A percentile compares a stretch with the other conserved stretches of the same genome.
Evolutionary conservation across 2,888 invertebrate species (phyloP).

Genomic region (Abrostola tripartita): DNA sequence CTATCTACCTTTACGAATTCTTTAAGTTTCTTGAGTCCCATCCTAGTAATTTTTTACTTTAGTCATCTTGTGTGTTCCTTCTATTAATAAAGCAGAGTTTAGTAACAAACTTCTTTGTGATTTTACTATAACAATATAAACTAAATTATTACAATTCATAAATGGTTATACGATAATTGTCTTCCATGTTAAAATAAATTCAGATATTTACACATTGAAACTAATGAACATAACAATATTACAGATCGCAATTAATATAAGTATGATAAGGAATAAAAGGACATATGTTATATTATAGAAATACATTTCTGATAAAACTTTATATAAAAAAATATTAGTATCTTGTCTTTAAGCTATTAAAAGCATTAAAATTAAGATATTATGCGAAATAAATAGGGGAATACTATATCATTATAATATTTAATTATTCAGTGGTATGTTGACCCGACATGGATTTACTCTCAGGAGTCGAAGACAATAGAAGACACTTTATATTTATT

Average conservation of each 20-base stretch:
- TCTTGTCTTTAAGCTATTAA: conserved; percentile 23
- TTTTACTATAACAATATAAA: neutral
- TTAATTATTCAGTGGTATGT: conserved; percentile 14
- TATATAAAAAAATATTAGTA: conserved; percentile 21
- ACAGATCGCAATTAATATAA: neutral
- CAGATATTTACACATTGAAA: conserved; percentile 26
- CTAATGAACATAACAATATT: conserved; percentile 11
- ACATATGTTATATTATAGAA: conserved; percentile 12
- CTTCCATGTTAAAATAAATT: conserved; percentile 12
- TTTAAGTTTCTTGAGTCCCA: too few relatives aligned
- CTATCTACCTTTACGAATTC: too few relatives aligned
- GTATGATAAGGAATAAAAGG: neutral
- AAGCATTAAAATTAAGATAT: conserved; percentile 34
- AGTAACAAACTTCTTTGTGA: neutral
- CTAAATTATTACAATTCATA: conserved; percentile 27
- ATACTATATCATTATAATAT: conserved; percentile 10
- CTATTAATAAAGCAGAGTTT: neutral
- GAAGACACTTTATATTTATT: neutral
- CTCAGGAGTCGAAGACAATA: conserved; percentile 6
- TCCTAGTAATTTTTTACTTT: too few relatives aligned
- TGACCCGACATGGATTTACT: conserved; percentile 10
- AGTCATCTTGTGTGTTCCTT: too few relatives aligned
- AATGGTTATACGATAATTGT: conserved; percentile 4
- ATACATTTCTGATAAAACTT: conserved; percentile 19
- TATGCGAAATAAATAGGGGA: conserved; percentile 40